Evolutionary conservation across 1,140 invertebrate genomes (phyloP).

Genomic region (Acyrthosiphon pisum): DNA sequence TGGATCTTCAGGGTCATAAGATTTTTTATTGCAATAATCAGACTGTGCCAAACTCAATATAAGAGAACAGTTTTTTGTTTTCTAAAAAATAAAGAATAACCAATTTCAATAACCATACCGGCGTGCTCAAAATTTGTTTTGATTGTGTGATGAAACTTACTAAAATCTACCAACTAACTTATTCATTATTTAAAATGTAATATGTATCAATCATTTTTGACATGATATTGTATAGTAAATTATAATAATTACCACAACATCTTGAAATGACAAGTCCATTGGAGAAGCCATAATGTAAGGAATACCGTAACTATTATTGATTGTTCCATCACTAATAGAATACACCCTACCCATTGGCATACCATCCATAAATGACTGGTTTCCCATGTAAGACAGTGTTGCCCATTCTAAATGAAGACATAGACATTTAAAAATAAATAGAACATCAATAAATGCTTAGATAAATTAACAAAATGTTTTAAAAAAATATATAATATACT

Average conservation of each 20-base stretch:
- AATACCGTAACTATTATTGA: slow-evolving; percentile 73
- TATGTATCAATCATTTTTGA: background rate
- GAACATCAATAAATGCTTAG: background rate
- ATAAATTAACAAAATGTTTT: background rate
- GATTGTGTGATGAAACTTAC: background rate
- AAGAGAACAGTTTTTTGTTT: slow-evolving; percentile 58
- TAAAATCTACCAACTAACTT: background rate
- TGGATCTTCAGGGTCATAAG: slow-evolving; percentile 81
- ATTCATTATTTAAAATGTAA: background rate
- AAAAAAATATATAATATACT: background rate
- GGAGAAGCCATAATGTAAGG: slow-evolving; percentile 81
- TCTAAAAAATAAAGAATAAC: slow-evolving; percentile 7
- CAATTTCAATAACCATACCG: background rate
- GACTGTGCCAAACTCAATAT: slow-evolving; percentile 58
- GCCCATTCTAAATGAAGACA: slow-evolving; percentile 58
- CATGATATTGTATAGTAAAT: background rate
- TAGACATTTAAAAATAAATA: background rate
- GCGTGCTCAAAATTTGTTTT: background rate
- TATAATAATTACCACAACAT: slow-evolving; percentile 69
- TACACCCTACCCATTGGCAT: slow-evolving; percentile 80
- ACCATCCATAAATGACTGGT: slow-evolving; percentile 66
- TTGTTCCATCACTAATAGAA: slow-evolving; percentile 75
- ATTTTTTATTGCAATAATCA: slow-evolving; percentile 66
- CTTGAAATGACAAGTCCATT: slow-evolving; percentile 76
- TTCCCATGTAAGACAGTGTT: slow-evolving; percentile 56